Evolutionary conservation across 1,140 invertebrate genomes (phyloP), one percentile per base, ranked within the genome.

Genomic region (Bombus turneri): DNA sequence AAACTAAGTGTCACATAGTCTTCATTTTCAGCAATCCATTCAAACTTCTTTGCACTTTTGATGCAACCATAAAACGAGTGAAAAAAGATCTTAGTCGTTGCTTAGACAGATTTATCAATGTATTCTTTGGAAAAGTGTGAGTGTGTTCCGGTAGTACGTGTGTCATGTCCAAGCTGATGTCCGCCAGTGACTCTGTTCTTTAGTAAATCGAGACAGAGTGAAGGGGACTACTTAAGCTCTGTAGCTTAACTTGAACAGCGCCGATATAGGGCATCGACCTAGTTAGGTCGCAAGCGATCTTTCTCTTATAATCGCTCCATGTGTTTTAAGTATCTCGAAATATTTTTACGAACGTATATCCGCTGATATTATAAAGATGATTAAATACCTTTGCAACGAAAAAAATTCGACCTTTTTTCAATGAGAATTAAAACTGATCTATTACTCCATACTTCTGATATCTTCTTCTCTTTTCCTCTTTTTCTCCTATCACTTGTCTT

Each of bases 1-100:
- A 62, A n/a, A 28, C 83, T 72, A 86, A 87, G 73, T 47, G 77
- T 31, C 64, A 57, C 66, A 43, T 76, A 83, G 5, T 69, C 75
- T 73, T 77, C 31, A 37, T 68, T 76, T 66, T 57, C 68, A 69
- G 13, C 62, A 72, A 37, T 69, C 62, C 72, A n/a, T n/a, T 15
- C 18, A 12, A 5, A 18, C 53, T 57, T 34, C 3, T 37, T 75
- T 31, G 47, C 18, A 18, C 15, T 47, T 31, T 15, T 12, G 18
- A 5, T 31, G 43, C 31, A 28, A 68, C 59, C 25, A 59, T n/a
- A 18, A 73, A n/a, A 12, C 4, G 47, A 53, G 47, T 18, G 47
- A 69, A 39, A 37, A 25, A 25, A 12, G 0, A 39, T 39, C 72
- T 73, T 73, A 22, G 41, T 31, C 72, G 41, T 31, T 3, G n/a